Base-by-base conservation (phyloP, 2,113 vertebrate species). In the Amphiprion ocellaris region DNA sequence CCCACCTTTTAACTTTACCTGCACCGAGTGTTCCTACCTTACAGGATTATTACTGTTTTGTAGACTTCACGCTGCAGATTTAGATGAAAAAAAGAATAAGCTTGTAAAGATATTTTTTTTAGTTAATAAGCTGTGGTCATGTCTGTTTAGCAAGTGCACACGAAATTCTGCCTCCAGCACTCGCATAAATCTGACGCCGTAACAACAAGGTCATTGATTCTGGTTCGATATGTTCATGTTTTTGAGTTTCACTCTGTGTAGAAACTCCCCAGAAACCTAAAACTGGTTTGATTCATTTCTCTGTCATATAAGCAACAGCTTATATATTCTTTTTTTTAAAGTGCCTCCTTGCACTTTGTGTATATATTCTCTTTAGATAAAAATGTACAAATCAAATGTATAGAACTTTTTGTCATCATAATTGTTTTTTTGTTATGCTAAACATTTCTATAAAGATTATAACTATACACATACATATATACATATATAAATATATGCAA, bases 341-440 rank as follows among this genome's bases (percentile, higher is more conserved):
- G 94, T 95, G 94, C 94, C 93, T 95, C 90, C 81, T 94, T 94
- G 95, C 94, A 95, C 94, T 95, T 94, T 94, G 89, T 93, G 87
- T 92, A 91, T 82, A 93, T 90, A 90, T 37, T 60, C 24, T 90
- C 63, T 79, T 62, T 86, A 90, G 89, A 41, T 74, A 10, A 85
- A 30, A 60, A 58, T 90, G 58, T 84, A 85, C 86, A 77, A 86
- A 84, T 66, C 49, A 79, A 69, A 62, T 88, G 59, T 68, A 63
- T 90, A 87, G 83, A 79, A 59, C 50, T 19, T 84, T 87, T 74
- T 82, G 73, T 64, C 69, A 49, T 79, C 56, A 82, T 71, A 68
- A 66, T 62, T 55, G 26, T 83, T 86, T 86, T 26, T 91, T 88
- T 86, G 69, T 83, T 66, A 84, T 91, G 69, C 63, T 89, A 69